Percentiles rank a stretch among this genome's conserved stretches.
Conservation (phyloP, 2,888 invertebrate genomes). For the Galeopsomyia nigrocyanea region DNA sequence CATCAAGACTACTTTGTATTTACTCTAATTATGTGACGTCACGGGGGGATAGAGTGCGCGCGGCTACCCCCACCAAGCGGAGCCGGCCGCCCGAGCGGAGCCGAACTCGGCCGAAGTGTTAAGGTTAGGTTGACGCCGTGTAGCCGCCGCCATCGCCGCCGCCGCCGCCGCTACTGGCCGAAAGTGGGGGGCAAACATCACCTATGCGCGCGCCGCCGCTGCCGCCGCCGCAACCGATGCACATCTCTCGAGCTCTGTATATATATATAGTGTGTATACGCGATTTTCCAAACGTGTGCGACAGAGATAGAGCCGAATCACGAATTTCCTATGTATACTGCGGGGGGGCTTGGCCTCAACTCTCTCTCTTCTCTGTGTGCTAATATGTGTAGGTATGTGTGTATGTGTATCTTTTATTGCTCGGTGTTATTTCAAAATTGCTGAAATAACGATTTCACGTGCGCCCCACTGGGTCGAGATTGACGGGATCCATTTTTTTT, state of each 20-base stretch:
- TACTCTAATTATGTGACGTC: constrained; percentile 80
- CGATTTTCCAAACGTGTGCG: constrained; percentile 10
- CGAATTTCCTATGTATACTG: too few species aligned
- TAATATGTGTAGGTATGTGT: neutral
- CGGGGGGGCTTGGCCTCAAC: too few species aligned
- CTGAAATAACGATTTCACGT: constrained; percentile 38
- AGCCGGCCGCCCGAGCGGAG: constrained; percentile 18
- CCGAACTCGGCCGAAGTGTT: constrained; percentile 17
- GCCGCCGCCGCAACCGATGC: constrained; percentile 11
- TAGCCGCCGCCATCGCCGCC: neutral
- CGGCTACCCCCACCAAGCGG: constrained; percentile 43
- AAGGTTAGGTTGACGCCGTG: constrained; percentile 7
- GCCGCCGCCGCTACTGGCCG: neutral
- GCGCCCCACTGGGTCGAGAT: constrained; percentile 8
- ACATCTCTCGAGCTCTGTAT: neutral
- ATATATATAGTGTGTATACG: neutral
- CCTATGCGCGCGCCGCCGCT: constrained; percentile 31
- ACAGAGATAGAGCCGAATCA: constrained; percentile 11
- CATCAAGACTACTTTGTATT: constrained; percentile 78
- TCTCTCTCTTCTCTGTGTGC: neutral
- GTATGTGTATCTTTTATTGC: constrained; percentile 24
- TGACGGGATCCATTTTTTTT: constrained; percentile 12
- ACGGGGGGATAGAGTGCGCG: constrained; percentile 58
- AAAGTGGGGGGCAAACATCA: constrained; percentile 30
- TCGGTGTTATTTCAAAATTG: constrained; percentile 43